A percentile compares a stretch with the other conserved stretches of the same genome.
phyloP scores from a whole-genome alignment of 2,888 invertebrate species.

The Actias luna region DNA sequence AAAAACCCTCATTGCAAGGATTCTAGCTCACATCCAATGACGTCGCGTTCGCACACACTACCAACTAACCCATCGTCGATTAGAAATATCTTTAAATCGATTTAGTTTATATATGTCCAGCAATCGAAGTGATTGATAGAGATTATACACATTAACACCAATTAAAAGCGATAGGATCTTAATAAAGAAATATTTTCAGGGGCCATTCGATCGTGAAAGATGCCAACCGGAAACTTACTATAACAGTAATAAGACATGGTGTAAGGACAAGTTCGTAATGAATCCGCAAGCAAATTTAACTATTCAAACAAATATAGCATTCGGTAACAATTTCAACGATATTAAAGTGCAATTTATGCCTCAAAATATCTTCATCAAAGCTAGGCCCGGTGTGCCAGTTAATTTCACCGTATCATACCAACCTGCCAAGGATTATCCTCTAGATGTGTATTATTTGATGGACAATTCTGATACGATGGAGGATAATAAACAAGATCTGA shows the following conservation, averaged over 20 bases:
- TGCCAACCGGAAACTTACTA: slow-evolving; percentile 37
- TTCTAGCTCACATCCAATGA: too few species aligned
- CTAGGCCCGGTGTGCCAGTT: slow-evolving; percentile 70
- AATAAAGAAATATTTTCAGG: background rate
- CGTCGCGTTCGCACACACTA: too few species aligned
- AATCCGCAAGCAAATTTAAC: slow-evolving; percentile 27
- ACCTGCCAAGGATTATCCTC: slow-evolving; percentile 88
- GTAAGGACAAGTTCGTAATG: slow-evolving; percentile 28
- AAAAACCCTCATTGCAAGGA: too few species aligned
- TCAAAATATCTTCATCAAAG: slow-evolving; percentile 71
- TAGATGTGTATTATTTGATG: slow-evolving; percentile 93
- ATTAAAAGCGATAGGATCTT: background rate
- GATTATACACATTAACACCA: too few species aligned
- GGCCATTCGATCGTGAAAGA: slow-evolving; percentile 23
- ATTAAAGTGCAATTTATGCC: slow-evolving; percentile 77
- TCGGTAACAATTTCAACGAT: background rate
- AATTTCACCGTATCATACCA: slow-evolving; percentile 74
- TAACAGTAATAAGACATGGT: slow-evolving; percentile 38
- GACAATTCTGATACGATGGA: slow-evolving; percentile 89
- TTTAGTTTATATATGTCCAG: too few species aligned
- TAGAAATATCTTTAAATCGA: too few species aligned
- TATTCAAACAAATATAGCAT: slow-evolving; percentile 17
- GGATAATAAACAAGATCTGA: slow-evolving; percentile 77
- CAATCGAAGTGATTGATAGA: background rate
- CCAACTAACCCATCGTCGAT: too few species aligned